Conservation (phyloP, 2,888 invertebrate species). For the Clivina fossor region DNA sequence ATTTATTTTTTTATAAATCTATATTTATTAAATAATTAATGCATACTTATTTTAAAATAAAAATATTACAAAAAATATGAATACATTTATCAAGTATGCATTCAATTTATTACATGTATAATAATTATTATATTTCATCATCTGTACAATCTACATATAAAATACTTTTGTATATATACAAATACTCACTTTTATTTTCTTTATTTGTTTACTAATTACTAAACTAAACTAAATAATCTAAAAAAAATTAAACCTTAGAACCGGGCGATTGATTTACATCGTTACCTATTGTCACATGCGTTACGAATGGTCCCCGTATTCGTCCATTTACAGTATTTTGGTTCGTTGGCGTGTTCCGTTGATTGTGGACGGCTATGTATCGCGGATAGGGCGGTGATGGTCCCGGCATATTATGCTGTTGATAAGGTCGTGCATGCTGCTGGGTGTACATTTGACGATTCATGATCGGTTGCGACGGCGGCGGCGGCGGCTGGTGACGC, state of each 20-base stretch:
- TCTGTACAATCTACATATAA: conserved; percentile 14
- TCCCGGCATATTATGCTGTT: conserved; percentile 29
- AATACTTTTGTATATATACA: conserved; percentile 8
- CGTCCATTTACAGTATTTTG: conserved; percentile 47
- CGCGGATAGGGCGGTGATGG: conserved; percentile 37
- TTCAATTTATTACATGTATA: conserved; percentile 9
- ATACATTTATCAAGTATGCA: too few relatives aligned
- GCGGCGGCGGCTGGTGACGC: conserved; percentile 42
- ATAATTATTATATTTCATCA: conserved; percentile 5
- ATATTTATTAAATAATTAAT: too few relatives aligned
- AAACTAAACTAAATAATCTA: too few relatives aligned
- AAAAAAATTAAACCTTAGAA: conserved; percentile 42
- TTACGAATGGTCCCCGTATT: conserved; percentile 61
- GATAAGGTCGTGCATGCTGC: conserved; percentile 33
- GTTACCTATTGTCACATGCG: conserved; percentile 64
- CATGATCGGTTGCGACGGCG: background rate
- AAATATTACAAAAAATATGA: too few relatives aligned
- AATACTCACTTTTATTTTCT: too few relatives aligned
- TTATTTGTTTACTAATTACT: background rate
- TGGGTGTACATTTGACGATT: conserved; percentile 1
- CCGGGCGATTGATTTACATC: conserved; percentile 46
- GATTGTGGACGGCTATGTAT: conserved; percentile 35
- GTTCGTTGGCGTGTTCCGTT: conserved; percentile 32
- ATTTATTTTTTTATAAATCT: conserved; percentile 1
- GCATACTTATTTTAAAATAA: too few relatives aligned